These are phyloP conservation scores for Chymomyza amoena DNA, from an alignment of 2,888 invertebrate species.

Conservation along the genomic window DNA sequence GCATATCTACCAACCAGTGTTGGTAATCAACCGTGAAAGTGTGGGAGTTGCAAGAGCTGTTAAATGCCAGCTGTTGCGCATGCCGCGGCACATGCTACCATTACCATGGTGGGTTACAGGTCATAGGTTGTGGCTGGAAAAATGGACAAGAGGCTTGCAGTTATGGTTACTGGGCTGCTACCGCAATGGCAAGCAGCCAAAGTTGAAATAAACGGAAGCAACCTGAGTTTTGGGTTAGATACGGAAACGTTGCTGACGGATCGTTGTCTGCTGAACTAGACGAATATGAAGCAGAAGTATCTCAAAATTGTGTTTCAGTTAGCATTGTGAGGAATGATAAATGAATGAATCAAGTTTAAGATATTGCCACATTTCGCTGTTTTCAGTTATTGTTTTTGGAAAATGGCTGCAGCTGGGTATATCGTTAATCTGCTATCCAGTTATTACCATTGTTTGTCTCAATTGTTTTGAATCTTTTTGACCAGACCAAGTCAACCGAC, in stretches of 20 bases:
- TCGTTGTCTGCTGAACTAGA: slow-evolving; percentile 31
- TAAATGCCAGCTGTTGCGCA: slow-evolving; percentile 48
- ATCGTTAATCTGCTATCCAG: neutral
- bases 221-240: neutral
- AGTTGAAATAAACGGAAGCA: slow-evolving; percentile 51
- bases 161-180: slow-evolving; percentile 20
- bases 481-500: neutral
- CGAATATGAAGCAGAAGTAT: too few relatives aligned
- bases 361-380: neutral
- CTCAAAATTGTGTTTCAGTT: neutral
- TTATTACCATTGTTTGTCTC: neutral
- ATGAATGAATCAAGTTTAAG: neutral
- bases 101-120: slow-evolving; percentile 12
- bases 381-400: neutral
- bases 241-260: slow-evolving; percentile 62
- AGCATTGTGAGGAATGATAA: neutral
- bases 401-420: neutral
- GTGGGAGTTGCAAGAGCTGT: slow-evolving; percentile 54
- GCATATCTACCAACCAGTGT: neutral
- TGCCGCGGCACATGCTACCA: slow-evolving; percentile 40
- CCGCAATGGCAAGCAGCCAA: neutral
- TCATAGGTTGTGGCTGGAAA: neutral
- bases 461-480: neutral
- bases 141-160: slow-evolving; percentile 27
- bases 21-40: slow-evolving; percentile 65